These are phyloP conservation scores for Scaeva pyrastri DNA, from an alignment of 2,888 invertebrate species.

Conservation along the genomic window DNA sequence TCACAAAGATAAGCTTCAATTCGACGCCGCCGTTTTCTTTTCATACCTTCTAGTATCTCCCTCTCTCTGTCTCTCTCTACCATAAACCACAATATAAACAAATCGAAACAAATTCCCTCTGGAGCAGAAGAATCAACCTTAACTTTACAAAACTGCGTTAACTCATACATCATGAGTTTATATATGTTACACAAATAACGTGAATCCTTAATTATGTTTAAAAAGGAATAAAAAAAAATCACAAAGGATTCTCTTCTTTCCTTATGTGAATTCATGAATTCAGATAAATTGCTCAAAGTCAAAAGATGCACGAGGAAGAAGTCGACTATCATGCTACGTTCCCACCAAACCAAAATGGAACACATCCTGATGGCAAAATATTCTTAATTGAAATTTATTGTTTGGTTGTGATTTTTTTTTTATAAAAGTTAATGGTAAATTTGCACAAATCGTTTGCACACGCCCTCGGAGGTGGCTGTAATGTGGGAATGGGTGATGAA, in stretches of 20 bases:
- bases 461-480: constrained; percentile 12
- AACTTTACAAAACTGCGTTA: constrained; percentile 33
- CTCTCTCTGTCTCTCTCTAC: neutral
- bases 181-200: neutral
- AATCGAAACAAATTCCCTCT: constrained; percentile 55
- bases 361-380: constrained; percentile 50
- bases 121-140: constrained; percentile 49
- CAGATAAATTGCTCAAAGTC: constrained; percentile 59
- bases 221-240: constrained; percentile 19
- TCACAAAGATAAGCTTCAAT: constrained; percentile 56
- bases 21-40: no score
- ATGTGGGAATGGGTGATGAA: constrained; percentile 8
- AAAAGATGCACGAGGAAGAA: constrained; percentile 11
- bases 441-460: constrained; percentile 62
- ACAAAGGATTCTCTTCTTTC: constrained; percentile 54
- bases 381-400: constrained; percentile 75
- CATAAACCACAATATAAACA: constrained; percentile 54
- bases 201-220: constrained; percentile 50
- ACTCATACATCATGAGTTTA: constrained; percentile 30
- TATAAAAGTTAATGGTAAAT: constrained; percentile 74
- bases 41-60: no score
- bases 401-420: constrained; percentile 51
- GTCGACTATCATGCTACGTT: constrained; percentile 20
- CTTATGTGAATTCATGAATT: no score
- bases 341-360: neutral